Percentiles rank a stretch among this genome's conserved stretches.
Conservation (phyloP, 2,797 vertebrate genomes). For the Liparis tanakae region DNA sequence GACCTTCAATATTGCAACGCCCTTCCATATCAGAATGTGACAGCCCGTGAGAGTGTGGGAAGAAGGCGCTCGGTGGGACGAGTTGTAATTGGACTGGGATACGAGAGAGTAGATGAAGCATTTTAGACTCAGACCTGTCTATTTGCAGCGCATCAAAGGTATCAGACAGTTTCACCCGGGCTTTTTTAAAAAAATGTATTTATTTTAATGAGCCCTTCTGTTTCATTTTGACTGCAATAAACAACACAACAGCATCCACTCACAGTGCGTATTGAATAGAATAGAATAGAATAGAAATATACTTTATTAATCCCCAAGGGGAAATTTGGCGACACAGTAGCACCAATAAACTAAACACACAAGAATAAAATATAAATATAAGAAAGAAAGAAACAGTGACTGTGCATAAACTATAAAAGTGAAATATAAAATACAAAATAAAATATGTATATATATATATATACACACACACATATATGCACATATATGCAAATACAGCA, state of each 20-base stretch:
- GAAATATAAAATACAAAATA: too few relatives aligned
- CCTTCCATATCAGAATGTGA: constrained; percentile 74
- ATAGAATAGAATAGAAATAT: too few relatives aligned
- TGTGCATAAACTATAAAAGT: too few relatives aligned
- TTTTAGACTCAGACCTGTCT: constrained; percentile 70
- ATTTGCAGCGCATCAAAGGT: constrained; percentile 61
- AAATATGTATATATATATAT: too few relatives aligned
- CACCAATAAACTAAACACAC: too few relatives aligned
- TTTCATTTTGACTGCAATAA: constrained; percentile 43
- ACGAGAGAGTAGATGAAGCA: constrained; percentile 73
- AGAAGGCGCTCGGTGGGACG: constrained; percentile 61
- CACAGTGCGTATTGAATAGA: constrained; percentile 15
- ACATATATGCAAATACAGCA: too few relatives aligned
- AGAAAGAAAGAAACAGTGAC: too few relatives aligned
- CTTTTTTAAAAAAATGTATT: neutral
- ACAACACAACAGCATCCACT: constrained; percentile 33
- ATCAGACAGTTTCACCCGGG: constrained; percentile 54
- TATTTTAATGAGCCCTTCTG: constrained; percentile 25
- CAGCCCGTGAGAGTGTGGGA: constrained; percentile 73
- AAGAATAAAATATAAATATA: too few relatives aligned
- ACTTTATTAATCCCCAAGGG: too few relatives aligned
- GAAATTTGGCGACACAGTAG: too few relatives aligned
- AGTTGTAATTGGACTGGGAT: constrained; percentile 80
- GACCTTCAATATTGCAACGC: constrained; percentile 74
- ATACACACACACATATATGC: too few relatives aligned